phyloP scores from a whole-genome alignment of 2,113 vertebrate species.

The Sinocyclocheilus anshuiensis region DNA sequence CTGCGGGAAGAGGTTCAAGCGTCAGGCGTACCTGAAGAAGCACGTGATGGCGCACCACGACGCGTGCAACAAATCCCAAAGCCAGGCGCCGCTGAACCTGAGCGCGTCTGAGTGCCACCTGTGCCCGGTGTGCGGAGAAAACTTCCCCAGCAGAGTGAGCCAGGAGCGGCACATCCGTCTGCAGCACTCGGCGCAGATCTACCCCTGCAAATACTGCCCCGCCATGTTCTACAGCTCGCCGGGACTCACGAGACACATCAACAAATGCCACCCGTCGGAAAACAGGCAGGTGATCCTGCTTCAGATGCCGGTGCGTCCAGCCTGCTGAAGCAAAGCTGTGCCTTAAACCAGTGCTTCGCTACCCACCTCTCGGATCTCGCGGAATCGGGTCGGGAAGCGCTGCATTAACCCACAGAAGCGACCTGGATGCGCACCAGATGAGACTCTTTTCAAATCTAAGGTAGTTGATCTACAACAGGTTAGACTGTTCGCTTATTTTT shows the following conservation, averaged over 20 bases:
- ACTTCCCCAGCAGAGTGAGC: slow-evolving; percentile 80
- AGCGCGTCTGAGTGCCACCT: slow-evolving; percentile 75
- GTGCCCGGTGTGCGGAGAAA: slow-evolving; percentile 89
- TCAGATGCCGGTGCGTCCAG: slow-evolving; percentile 88
- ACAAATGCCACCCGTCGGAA: slow-evolving; percentile 94
- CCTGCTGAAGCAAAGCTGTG: slow-evolving; percentile 78
- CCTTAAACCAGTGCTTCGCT: slow-evolving; percentile 49
- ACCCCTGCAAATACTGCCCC: slow-evolving; percentile 92
- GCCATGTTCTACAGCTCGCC: slow-evolving; percentile 93
- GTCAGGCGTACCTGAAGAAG: slow-evolving; percentile 86
- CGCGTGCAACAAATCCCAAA: slow-evolving; percentile 59
- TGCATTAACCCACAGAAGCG: slow-evolving; percentile 14
- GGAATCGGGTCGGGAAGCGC: background rate
- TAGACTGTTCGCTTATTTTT: slow-evolving; percentile 74
- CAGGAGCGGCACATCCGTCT: slow-evolving; percentile 91
- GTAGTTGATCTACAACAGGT: slow-evolving; percentile 39
- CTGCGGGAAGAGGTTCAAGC: slow-evolving; percentile 87
- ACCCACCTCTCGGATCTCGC: background rate
- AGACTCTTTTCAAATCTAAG: slow-evolving; percentile 1
- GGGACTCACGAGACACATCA: slow-evolving; percentile 92
- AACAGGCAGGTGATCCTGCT: slow-evolving; percentile 93
- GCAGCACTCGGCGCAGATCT: slow-evolving; percentile 87
- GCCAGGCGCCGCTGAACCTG: slow-evolving; percentile 70
- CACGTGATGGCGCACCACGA: slow-evolving; percentile 81
- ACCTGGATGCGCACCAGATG: slow-evolving; percentile 6